These are phyloP conservation scores for Drosophila ustulata DNA, from an alignment of 2,888 invertebrate genomes.

Conservation along the genomic window DNA sequence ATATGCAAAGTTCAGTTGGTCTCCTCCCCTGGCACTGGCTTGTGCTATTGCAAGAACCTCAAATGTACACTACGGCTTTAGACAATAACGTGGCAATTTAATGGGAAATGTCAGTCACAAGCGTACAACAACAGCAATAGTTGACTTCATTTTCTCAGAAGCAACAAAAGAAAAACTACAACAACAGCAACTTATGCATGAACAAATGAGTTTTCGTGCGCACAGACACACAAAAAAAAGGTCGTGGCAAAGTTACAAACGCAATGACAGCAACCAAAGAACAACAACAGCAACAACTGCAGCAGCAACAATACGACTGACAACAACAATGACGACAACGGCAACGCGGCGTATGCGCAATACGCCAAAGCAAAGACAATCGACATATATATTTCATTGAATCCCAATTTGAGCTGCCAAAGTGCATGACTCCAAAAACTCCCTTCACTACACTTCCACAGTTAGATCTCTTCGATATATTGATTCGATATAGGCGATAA, in stretches of 20 bases:
- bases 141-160: constrained; percentile 81
- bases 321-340: constrained; percentile 3
- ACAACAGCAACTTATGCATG: constrained; percentile 58
- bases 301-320: constrained; percentile 25
- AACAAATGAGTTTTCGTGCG: constrained; percentile 70
- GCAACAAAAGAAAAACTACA: constrained; percentile 65
- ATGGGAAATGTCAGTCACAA: constrained; percentile 81
- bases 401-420: constrained; percentile 47
- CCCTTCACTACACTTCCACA: constrained; percentile 32
- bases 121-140: constrained; percentile 49
- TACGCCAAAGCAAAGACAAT: constrained; percentile 45
- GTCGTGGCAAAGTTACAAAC: constrained; percentile 66
- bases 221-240: constrained; percentile 54
- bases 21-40: background rate
- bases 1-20: constrained; percentile 62
- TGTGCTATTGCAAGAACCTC: constrained; percentile 53
- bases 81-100: constrained; percentile 81
- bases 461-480: constrained; percentile 11
- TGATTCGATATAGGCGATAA: constrained; percentile 4
- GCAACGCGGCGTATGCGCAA: constrained; percentile 53
- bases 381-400: constrained; percentile 41
- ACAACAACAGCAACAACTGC: constrained; percentile 19
- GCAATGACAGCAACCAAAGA: constrained; percentile 55
- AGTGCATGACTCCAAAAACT: constrained; percentile 44
- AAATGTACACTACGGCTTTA: constrained; percentile 33